These are phyloP conservation scores for Mionectes olivaceus DNA, from an alignment of 2,797 vertebrate species.

Conservation along the genomic window DNA sequence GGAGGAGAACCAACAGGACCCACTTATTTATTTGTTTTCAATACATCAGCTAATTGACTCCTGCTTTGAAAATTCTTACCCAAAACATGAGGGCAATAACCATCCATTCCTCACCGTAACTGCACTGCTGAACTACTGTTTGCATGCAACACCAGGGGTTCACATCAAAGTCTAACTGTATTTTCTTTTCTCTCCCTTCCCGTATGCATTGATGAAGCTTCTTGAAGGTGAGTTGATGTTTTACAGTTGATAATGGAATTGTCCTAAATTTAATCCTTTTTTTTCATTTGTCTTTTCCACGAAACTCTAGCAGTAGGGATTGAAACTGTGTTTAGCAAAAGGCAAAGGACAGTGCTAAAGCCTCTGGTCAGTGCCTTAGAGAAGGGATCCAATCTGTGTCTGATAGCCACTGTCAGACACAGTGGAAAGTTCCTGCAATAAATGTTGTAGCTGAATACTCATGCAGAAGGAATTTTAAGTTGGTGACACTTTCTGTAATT, in stretches of 20 bases:
- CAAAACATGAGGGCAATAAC: neutral
- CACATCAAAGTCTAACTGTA: neutral
- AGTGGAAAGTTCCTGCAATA: neutral
- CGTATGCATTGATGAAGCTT: neutral
- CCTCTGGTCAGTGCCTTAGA: neutral
- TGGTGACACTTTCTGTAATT: neutral
- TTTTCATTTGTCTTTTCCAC: neutral
- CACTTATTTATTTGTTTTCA: neutral
- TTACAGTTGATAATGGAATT: neutral
- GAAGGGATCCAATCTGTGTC: neutral
- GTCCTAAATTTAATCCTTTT: neutral
- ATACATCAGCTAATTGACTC: neutral
- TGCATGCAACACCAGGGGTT: neutral
- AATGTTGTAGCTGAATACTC: neutral
- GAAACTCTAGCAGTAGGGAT: neutral
- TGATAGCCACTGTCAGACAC: neutral
- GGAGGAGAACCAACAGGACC: neutral
- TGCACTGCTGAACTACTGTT: neutral
- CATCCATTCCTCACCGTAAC: neutral
- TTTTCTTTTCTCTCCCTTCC: constrained; percentile 7
- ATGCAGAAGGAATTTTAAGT: neutral
- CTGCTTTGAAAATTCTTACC: neutral
- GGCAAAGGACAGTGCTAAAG: neutral
- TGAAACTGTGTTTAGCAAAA: neutral
- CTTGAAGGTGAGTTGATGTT: constrained; percentile 74